Percentiles rank a stretch among this genome's conserved stretches.
Conservation (phyloP, 2,113 vertebrate genomes). For the Tichodroma muraria region DNA sequence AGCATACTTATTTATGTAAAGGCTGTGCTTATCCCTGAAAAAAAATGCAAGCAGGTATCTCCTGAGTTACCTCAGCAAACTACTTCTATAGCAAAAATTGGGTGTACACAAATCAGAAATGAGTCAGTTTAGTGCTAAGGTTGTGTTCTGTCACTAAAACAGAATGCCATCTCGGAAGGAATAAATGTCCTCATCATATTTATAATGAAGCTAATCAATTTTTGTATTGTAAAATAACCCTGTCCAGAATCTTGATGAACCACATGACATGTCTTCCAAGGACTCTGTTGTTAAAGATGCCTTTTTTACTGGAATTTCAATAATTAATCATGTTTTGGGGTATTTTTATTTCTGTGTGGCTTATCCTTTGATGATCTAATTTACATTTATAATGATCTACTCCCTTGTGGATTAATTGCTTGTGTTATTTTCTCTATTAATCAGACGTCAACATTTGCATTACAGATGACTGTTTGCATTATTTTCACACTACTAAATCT, state of each 20-base stretch:
- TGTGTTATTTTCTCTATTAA: conserved; percentile 55
- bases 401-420: conserved; percentile 44
- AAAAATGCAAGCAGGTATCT: not conserved
- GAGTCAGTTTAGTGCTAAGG: not conserved
- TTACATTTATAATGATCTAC: conserved; percentile 46
- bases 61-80: not conserved
- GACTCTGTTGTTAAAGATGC: conserved; percentile 1
- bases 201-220: conserved; percentile 28
- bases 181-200: not conserved
- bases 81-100: not conserved
- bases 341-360: conserved; percentile 40
- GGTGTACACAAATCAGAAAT: not conserved
- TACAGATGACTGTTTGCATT: conserved; percentile 27
- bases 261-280: not conserved
- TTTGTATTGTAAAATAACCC: not conserved
- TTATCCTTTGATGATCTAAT: conserved; percentile 59
- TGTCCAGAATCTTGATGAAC: conserved; percentile 16
- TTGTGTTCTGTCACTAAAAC: not conserved
- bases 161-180: not conserved
- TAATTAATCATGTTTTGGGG: conserved; percentile 39
- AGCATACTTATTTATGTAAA: not conserved
- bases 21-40: not conserved
- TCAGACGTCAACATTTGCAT: conserved; percentile 50
- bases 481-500: conserved; percentile 32
- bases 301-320: conserved; percentile 15